These are phyloP conservation scores for Diaphora mendica DNA, from an alignment of 2,888 invertebrate genomes.

Conservation along the genomic window DNA sequence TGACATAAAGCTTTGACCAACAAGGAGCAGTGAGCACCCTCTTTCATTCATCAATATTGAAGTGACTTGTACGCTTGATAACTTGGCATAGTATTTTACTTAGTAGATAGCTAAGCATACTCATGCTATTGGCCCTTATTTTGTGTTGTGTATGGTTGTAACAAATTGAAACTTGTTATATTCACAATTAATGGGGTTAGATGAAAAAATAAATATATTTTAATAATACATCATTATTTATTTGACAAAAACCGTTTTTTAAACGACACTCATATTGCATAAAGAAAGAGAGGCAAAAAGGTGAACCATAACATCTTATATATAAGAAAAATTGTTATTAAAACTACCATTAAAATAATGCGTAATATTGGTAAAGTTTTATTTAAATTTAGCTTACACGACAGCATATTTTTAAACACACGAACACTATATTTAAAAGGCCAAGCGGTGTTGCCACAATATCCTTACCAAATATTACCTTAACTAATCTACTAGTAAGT, in stretches of 20 bases:
- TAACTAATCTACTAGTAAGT: conserved; percentile 59
- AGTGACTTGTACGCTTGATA: too few relatives aligned
- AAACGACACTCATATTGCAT: conserved; percentile 86
- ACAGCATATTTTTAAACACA: conserved; percentile 72
- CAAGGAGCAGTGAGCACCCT: too few relatives aligned
- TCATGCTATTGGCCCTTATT: too few relatives aligned
- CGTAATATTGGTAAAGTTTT: conserved; percentile 63
- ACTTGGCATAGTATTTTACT: too few relatives aligned
- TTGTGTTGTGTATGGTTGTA: too few relatives aligned
- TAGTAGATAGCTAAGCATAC: too few relatives aligned
- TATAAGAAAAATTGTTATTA: conserved; percentile 52
- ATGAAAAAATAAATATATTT: conserved; percentile 61
- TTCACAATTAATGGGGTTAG: neutral
- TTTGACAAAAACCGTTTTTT: conserved; percentile 83
- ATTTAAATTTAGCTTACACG: conserved; percentile 48
- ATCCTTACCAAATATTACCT: conserved; percentile 50
- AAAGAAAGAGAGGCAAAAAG: conserved; percentile 78
- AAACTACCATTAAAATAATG: conserved; percentile 68
- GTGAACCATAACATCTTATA: conserved; percentile 76
- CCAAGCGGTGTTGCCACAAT: conserved; percentile 86
- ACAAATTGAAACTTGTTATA: neutral
- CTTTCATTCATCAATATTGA: too few relatives aligned
- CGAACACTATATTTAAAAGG: conserved; percentile 83
- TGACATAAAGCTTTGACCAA: too few relatives aligned
- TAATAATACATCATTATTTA: conserved; percentile 79